Evolutionary conservation across 2,888 invertebrate genomes (phyloP), one percentile per base, ranked within the genome.

Genomic region (Schizotus pectinicornis): DNA sequence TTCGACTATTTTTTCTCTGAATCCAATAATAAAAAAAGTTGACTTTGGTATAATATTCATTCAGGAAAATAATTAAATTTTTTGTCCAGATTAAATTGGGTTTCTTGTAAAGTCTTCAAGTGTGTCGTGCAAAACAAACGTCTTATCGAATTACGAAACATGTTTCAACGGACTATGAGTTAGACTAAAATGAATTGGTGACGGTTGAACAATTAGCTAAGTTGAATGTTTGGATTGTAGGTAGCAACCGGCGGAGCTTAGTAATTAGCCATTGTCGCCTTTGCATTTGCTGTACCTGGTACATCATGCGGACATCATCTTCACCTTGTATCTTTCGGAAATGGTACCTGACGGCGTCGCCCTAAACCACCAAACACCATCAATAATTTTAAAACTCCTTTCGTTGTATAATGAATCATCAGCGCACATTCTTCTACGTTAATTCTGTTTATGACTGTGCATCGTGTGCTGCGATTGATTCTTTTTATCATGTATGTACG

Each of bases 211-310:
- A 22, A 22, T 22, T 2, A 22, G 5, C 22, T 22, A 22, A 22
- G 22, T 22, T 22, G 22, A 39, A 22, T 43, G 48, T 57, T 58
- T 50, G 47, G 22, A 59, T 64, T 68, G 14, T 66, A 79, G 79
- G 79, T 79, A 78, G 78, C 79, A 77, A 77, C 74, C 68, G 72
- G 74, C 72, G 70, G 68, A 71, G 65, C 61, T 61, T 72, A 76
- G 74, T 70, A 73, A 75, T 67, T 79, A 79, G 76, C 79, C 79
- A 78, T 77, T 78, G 78, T 79, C 79, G 79, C 79, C 79, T 79
- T 79, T 75, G 77, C 77, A 77, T 79, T 74, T 70, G 69, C 74
- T 76, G 78, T 78, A 78, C 75, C 77, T 77, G 77, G 68, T 67
- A 71, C 71, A 68, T 71, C 72, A 67, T 63, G 64, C 62, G 65